A percentile compares a stretch with the other conserved stretches of the same genome.
These are phyloP conservation scores for Macrobrachium rosenbergii DNA, from an alignment of 1,140 invertebrate genomes.

Conservation along the genomic window DNA sequence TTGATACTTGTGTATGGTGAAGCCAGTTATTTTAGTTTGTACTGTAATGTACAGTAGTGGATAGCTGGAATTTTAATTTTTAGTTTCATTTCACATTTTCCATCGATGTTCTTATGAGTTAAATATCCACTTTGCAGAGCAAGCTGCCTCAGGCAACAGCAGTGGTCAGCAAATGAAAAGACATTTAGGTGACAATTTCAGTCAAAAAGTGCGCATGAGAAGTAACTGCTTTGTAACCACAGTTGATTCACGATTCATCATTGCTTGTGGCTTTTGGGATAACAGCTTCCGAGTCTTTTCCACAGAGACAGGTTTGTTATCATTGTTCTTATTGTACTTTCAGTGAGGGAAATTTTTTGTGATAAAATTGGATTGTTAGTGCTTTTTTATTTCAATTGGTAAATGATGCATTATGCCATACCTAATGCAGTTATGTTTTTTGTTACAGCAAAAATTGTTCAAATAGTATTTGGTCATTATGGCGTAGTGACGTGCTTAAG, in stretches of 20 bases:
- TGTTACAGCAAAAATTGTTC: conserved; percentile 91
- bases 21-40: background rate
- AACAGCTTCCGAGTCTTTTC: conserved; percentile 98
- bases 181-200: conserved; percentile 96
- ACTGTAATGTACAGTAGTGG: background rate
- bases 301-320: conserved; percentile 86
- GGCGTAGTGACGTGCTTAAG: conserved; percentile 97
- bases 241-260: conserved; percentile 88
- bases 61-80: background rate
- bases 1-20: too few relatives aligned
- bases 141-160: conserved; percentile 59
- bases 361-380: background rate
- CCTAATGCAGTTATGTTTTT: conserved; percentile 8
- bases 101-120: background rate
- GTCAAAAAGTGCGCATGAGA: conserved; percentile 91
- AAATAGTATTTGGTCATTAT: conserved; percentile 99
- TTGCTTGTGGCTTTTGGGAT: conserved; percentile 99
- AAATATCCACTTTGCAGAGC: conserved; percentile 68
- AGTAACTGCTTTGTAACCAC: conserved; percentile 98
- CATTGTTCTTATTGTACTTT: background rate
- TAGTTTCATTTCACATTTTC: background rate
- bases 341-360: background rate
- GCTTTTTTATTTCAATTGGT: background rate
- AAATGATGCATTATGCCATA: background rate
- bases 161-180: conserved; percentile 75